Conservation (phyloP, 2,888 invertebrate species). For the Euzophera pinguis region DNA sequence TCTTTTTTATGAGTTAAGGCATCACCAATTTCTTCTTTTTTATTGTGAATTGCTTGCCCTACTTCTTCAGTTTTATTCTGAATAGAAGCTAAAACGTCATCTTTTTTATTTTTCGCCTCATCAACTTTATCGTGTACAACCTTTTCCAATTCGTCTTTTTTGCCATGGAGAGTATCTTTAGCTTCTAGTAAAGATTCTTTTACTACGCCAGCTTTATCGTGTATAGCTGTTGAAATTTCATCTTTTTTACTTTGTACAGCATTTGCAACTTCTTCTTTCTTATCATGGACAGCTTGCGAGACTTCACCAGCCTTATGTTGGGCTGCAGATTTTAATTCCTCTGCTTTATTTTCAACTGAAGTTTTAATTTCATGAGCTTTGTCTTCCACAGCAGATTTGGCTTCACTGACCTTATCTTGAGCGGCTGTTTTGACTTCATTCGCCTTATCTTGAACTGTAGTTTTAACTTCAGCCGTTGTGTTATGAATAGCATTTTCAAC, state of each 20-base stretch:
- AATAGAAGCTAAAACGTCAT: slow-evolving; percentile 32
- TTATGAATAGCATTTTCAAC: slow-evolving; percentile 32
- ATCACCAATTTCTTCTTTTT: slow-evolving; percentile 29
- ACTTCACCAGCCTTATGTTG: slow-evolving; percentile 39
- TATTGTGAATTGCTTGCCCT: slow-evolving; percentile 33
- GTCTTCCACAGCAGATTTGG: slow-evolving; percentile 24
- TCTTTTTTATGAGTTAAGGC: slow-evolving; percentile 17
- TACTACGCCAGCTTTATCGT: slow-evolving; percentile 28
- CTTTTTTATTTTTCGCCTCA: slow-evolving; percentile 31
- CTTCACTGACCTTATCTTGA: slow-evolving; percentile 34
- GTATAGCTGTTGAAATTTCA: slow-evolving; percentile 23
- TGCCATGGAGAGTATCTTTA: slow-evolving; percentile 35
- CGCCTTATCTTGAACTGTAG: slow-evolving; percentile 22
- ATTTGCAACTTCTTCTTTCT: slow-evolving; percentile 27
- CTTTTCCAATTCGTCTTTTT: slow-evolving; percentile 30
- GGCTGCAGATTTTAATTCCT: slow-evolving; percentile 35
- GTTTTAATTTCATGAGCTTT: slow-evolving; percentile 21
- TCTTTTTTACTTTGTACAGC: slow-evolving; percentile 25
- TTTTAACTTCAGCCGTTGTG: slow-evolving; percentile 23
- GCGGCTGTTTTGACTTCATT: slow-evolving; percentile 21
- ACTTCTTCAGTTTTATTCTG: slow-evolving; percentile 36
- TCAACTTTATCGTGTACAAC: slow-evolving; percentile 27
- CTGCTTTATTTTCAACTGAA: slow-evolving; percentile 21
- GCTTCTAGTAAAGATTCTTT: slow-evolving; percentile 33
- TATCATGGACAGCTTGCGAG: slow-evolving; percentile 33